Evolutionary conservation across 1,140 invertebrate species (phyloP).

Genomic region (Lepidurus couesii): DNA sequence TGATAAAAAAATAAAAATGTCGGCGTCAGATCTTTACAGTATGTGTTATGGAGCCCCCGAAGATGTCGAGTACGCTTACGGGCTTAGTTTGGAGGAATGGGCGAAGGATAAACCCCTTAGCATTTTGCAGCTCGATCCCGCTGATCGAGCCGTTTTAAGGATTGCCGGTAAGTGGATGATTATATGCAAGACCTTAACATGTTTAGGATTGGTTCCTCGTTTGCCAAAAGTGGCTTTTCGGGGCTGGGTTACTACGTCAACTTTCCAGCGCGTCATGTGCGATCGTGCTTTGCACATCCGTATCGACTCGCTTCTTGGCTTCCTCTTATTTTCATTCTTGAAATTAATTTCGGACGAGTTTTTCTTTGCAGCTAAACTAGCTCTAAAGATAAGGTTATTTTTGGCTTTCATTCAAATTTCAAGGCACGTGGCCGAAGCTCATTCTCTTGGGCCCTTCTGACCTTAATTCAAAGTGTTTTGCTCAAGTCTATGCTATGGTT

Average conservation of each 20-base stretch:
- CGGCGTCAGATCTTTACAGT: not conserved
- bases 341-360: not conserved
- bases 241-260: not conserved
- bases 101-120: conserved; percentile 90
- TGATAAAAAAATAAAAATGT: not conserved
- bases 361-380: not conserved
- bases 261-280: not conserved
- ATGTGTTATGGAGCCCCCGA: conserved; percentile 23
- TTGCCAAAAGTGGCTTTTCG: not conserved
- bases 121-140: conserved; percentile 88
- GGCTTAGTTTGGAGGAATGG: conserved; percentile 83
- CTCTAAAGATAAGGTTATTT: not conserved
- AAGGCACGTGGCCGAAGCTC: not conserved
- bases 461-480: too few species aligned
- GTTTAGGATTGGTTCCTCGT: not conserved
- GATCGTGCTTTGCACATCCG: conserved; percentile 8
- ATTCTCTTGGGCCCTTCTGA: too few species aligned
- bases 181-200: not conserved
- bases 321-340: not conserved
- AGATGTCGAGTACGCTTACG: conserved; percentile 31
- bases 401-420: not conserved
- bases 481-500: too few species aligned
- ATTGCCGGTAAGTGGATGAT: conserved; percentile 74
- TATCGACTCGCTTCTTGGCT: not conserved
- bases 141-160: conserved; percentile 85